Base-by-base conservation (phyloP, 2,797 vertebrate species). In the Bradypodion pumilum region DNA sequence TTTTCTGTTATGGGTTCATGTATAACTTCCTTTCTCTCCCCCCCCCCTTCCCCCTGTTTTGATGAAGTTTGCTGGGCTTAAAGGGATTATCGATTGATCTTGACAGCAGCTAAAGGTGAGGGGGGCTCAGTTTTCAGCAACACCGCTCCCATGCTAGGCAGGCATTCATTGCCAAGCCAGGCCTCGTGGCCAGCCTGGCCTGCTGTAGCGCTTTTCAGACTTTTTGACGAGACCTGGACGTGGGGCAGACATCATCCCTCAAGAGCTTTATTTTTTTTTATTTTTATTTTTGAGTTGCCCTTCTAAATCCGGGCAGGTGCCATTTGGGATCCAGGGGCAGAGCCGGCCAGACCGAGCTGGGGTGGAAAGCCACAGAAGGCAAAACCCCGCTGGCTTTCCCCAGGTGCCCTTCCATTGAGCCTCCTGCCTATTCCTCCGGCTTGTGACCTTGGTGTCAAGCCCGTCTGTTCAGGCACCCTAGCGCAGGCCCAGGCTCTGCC, bases 31-130 rank as follows among this genome's bases (percentile, higher is more conserved):
- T 88, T 92, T 91, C 86, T 90, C 75, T 95, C 93, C 88, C 90
- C 90, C 49, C 85, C 90, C 90, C 49, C 85, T 91, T 81, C 95
- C 92, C 90, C 91, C 91, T 25, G 52, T 81, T 90, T 93, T 92
- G 93, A 96, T 96, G 95, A 96, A 96, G 97, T 96, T 96, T 96
- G 90, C 94, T 97, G 96, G 96, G 97, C 97, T 97, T 97, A 97
- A 96, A 96, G 96, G 96, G 97, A 95, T 94, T 94, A 77, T 63
- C 93, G 95, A 94, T 86, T 94, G 96, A 95, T 96, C 96, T 95
- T 95, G 95, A 95, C 94, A 95, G 95, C 94, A 97, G 95, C 96
- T 95, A 92, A 94, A 95, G 95, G 96, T 97, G 96, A 96, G 95
- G 96, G 96, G 97, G 95, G 95, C 95, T 96, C 96, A 96, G 95